Evolutionary conservation across 2,888 invertebrate species (phyloP).

Genomic region (Temnothorax rugatulus): DNA sequence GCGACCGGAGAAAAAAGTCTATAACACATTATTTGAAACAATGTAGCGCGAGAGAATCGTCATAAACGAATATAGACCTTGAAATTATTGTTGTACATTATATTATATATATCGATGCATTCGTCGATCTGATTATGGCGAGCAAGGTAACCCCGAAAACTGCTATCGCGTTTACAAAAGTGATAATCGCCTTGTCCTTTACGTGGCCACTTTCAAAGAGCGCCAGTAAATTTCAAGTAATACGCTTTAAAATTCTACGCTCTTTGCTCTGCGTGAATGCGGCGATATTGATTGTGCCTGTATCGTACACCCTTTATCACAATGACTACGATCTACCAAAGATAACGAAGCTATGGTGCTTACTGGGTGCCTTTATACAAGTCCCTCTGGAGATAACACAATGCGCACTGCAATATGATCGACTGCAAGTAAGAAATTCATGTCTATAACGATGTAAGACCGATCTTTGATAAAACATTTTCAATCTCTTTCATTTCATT

Average conservation of each 20-base stretch:
- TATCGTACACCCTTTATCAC: slow-evolving; percentile 48
- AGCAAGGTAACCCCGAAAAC: slow-evolving; percentile 53
- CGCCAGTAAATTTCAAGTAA: slow-evolving; percentile 45
- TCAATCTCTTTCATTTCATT: neutral
- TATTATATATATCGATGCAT: neutral
- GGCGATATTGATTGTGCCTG: slow-evolving; percentile 33
- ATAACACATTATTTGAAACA: neutral
- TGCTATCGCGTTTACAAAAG: slow-evolving; percentile 56
- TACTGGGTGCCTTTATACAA: slow-evolving; percentile 40
- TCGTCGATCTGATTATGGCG: neutral
- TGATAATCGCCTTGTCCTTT: slow-evolving; percentile 46
- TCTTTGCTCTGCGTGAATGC: slow-evolving; percentile 41
- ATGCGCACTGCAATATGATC: slow-evolving; percentile 37
- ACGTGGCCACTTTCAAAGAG: slow-evolving; percentile 65
- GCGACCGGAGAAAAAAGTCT: neutral
- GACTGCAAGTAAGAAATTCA: slow-evolving; percentile 62
- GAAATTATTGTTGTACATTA: neutral
- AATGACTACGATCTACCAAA: slow-evolving; percentile 33
- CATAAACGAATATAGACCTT: neutral
- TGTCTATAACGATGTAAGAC: neutral
- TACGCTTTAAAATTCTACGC: slow-evolving; percentile 56
- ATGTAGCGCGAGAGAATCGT: neutral
- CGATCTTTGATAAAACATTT: neutral
- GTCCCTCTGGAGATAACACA: slow-evolving; percentile 23
- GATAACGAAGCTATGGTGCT: slow-evolving; percentile 43